phyloP scores from a whole-genome alignment of 2,113 vertebrate genomes.

The Mesocricetus auratus region DNA sequence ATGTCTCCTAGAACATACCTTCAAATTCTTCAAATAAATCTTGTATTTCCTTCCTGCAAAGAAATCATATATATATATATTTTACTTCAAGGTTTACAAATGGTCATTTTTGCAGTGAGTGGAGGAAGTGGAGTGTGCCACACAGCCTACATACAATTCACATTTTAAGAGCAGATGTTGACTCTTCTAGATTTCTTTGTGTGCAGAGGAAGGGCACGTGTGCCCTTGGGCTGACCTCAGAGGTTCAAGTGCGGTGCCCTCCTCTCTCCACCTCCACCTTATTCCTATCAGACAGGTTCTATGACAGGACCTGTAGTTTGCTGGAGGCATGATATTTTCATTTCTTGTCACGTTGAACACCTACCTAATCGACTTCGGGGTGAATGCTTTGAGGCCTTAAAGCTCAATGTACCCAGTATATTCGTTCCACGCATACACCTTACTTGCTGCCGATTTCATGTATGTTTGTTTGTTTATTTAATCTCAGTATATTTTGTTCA shows the following conservation, averaged over 20 bases:
- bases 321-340: background rate
- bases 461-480: background rate
- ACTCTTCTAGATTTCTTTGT: background rate
- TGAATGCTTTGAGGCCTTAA: background rate
- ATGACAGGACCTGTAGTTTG: background rate
- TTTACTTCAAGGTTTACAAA: background rate
- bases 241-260: background rate
- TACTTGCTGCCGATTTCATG: too few relatives aligned
- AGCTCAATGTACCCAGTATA: background rate
- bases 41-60: background rate
- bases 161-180: background rate
- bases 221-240: background rate
- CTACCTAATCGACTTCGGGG: too few relatives aligned
- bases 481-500: background rate
- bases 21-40: background rate
- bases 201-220: background rate
- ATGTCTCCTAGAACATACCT: background rate
- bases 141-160: background rate
- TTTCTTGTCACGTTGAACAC: background rate
- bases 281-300: background rate
- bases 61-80: background rate
- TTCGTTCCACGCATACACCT: background rate
- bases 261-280: background rate
- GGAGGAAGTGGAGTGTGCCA: background rate
- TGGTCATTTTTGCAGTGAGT: background rate